These are phyloP conservation scores for Egretta garzetta DNA, from an alignment of 2,113 vertebrate species.

Conservation along the genomic window DNA sequence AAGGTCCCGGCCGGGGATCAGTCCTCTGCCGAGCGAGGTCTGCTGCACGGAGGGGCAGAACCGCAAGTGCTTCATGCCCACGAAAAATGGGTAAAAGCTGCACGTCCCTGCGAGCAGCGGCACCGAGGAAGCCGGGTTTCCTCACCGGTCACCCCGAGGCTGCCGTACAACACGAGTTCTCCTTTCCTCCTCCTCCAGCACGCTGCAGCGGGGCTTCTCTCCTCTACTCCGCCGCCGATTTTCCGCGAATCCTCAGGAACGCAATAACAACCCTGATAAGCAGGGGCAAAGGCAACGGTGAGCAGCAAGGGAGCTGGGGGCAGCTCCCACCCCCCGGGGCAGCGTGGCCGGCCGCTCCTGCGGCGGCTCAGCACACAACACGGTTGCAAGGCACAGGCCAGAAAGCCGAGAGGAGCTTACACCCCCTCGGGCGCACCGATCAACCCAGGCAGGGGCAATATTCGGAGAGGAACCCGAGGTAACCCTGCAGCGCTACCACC, in stretches of 20 bases:
- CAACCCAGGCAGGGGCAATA: not conserved
- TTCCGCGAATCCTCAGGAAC: not conserved
- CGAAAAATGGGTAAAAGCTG: accelerated
- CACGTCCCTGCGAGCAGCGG: accelerated
- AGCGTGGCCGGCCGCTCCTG: not conserved
- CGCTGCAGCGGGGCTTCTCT: not conserved
- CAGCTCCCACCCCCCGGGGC: accelerated
- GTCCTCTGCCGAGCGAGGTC: not conserved
- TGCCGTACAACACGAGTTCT: accelerated
- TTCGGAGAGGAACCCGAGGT: accelerated
- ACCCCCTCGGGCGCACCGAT: accelerated
- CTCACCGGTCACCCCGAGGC: not conserved
- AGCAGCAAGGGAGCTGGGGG: not conserved
- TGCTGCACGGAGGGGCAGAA: not conserved
- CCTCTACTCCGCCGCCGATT: not conserved
- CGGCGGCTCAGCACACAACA: accelerated
- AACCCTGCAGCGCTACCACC: not conserved
- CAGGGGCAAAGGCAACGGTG: accelerated
- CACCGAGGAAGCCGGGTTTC: accelerated
- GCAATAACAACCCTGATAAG: accelerated
- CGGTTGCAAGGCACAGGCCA: accelerated
- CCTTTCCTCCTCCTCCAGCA: too few relatives aligned
- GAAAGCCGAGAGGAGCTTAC: not conserved
- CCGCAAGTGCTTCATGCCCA: not conserved
- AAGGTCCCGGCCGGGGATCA: not conserved